These are phyloP conservation scores for Elegia similella DNA, from an alignment of 2,888 invertebrate genomes.

Conservation along the genomic window DNA sequence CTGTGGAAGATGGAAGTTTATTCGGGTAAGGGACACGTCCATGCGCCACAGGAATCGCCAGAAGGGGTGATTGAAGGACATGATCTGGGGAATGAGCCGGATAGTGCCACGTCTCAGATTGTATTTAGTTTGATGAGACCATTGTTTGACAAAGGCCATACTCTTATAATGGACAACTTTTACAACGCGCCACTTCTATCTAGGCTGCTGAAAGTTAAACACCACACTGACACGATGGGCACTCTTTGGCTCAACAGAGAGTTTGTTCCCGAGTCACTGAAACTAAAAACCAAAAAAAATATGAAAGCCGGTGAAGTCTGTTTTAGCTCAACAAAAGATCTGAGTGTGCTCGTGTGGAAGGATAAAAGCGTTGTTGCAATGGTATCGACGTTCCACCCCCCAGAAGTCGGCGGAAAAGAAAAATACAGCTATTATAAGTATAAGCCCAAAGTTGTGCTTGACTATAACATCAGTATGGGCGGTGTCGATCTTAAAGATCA, in stretches of 20 bases:
- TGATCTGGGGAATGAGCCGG: slow-evolving; percentile 23
- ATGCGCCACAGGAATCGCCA: slow-evolving; percentile 19
- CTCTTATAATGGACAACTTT: slow-evolving; percentile 34
- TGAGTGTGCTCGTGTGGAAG: slow-evolving; percentile 26
- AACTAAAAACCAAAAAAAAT: slow-evolving; percentile 22
- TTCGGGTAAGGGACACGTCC: too few species aligned
- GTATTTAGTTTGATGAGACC: slow-evolving; percentile 26
- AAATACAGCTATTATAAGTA: slow-evolving; percentile 23
- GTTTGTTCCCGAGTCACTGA: slow-evolving; percentile 30
- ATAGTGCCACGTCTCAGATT: slow-evolving; percentile 29
- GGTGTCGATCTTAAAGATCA: slow-evolving; percentile 22
- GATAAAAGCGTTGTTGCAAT: slow-evolving; percentile 25
- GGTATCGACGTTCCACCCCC: slow-evolving; percentile 23
- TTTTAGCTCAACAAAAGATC: slow-evolving; percentile 26
- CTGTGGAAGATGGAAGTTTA: slow-evolving; percentile 30
- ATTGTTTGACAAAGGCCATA: slow-evolving; percentile 29
- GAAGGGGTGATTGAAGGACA: slow-evolving; percentile 16
- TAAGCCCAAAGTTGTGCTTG: slow-evolving; percentile 15
- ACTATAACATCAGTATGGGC: slow-evolving; percentile 17
- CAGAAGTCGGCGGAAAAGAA: slow-evolving; percentile 22
- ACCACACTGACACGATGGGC: slow-evolving; percentile 29
- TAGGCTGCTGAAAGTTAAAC: slow-evolving; percentile 25
- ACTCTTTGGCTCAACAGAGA: slow-evolving; percentile 30
- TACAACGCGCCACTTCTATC: slow-evolving; percentile 32
- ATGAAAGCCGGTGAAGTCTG: slow-evolving; percentile 27